These are phyloP conservation scores for Aphidius gifuensis DNA, from an alignment of 1,140 invertebrate genomes.

Conservation along the genomic window DNA sequence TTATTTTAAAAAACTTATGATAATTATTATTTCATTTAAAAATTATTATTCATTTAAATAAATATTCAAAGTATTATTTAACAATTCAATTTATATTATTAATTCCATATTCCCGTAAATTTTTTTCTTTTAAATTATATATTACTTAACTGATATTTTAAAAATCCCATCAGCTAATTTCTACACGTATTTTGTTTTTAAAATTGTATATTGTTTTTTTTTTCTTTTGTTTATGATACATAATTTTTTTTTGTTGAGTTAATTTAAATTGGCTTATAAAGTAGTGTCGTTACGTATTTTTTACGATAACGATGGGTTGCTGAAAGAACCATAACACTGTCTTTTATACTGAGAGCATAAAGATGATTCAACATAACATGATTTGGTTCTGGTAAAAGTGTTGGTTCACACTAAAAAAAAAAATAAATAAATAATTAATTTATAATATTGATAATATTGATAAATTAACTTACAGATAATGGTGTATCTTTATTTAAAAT, in stretches of 20 bases:
- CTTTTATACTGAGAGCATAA: constrained; percentile 99
- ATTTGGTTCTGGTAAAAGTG: constrained; percentile 96
- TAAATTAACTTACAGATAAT: constrained; percentile 67
- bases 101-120: neutral
- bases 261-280: constrained; percentile 94
- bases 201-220: too few species aligned
- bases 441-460: constrained; percentile 14
- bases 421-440: constrained; percentile 2
- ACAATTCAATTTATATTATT: constrained; percentile 17
- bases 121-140: too few species aligned
- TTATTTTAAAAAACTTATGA: too few species aligned
- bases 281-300: constrained; percentile 98
- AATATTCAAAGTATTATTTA: neutral
- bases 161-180: too few species aligned
- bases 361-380: constrained; percentile 99
- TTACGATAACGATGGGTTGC: constrained; percentile 96
- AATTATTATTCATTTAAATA: neutral
- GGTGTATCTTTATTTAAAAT: constrained; percentile 99
- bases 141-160: too few species aligned
- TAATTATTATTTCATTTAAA: too few species aligned
- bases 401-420: constrained; percentile 85
- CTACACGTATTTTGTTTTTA: too few species aligned
- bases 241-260: constrained; percentile 12
- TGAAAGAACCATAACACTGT: constrained; percentile 98
- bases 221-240: constrained; percentile 11